Evolutionary conservation across 2,888 invertebrate genomes (phyloP).

Genomic region (Phortica okadai): DNA sequence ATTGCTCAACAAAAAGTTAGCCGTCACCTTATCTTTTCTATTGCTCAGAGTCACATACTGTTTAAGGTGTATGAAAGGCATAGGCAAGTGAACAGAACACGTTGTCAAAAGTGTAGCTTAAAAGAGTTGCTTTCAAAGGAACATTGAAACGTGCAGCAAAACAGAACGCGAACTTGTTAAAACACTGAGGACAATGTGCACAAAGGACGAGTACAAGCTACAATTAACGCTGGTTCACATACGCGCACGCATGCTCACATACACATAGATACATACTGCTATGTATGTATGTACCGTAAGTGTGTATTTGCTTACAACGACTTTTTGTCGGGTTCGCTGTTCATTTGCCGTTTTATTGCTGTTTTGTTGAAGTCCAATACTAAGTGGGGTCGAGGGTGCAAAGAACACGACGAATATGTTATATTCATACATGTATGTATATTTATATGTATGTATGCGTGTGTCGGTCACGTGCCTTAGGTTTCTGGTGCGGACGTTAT

Average conservation of each 20-base stretch:
- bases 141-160: slow-evolving; percentile 52
- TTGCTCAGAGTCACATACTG: too few relatives aligned
- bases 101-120: slow-evolving; percentile 51
- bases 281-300: background rate
- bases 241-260: background rate
- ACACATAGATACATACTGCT: background rate
- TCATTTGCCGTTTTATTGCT: slow-evolving; percentile 67
- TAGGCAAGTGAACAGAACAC: too few relatives aligned
- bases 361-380: slow-evolving; percentile 27
- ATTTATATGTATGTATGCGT: background rate
- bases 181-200: slow-evolving; percentile 44
- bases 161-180: slow-evolving; percentile 14
- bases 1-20: too few relatives aligned
- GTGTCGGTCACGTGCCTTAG: slow-evolving; percentile 39
- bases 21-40: too few relatives aligned
- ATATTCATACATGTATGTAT: background rate
- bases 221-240: background rate
- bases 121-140: slow-evolving; percentile 57
- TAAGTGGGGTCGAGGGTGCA: background rate
- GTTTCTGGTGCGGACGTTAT: background rate
- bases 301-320: background rate
- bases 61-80: too few relatives aligned
- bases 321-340: slow-evolving; percentile 65
- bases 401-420: slow-evolving; percentile 33
- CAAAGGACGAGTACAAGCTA: background rate